Conservation (phyloP, 1,140 invertebrate species). For the Palaemon carinicauda region DNA sequence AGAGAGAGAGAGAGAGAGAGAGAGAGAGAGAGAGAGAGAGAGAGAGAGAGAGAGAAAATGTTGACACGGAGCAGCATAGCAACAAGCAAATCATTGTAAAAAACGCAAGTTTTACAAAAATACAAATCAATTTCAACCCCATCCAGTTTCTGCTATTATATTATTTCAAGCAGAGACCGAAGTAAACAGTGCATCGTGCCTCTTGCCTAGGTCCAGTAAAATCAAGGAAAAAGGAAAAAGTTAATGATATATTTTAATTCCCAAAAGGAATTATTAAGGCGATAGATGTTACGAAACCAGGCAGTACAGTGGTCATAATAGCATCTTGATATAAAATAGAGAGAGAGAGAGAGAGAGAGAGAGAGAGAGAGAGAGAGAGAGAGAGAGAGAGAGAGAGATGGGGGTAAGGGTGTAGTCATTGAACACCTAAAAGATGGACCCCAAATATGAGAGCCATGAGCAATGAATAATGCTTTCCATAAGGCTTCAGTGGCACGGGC, state of each 20-base stretch:
- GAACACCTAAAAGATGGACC: too few species aligned
- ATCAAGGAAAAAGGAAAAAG: too few species aligned
- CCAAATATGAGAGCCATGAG: not conserved
- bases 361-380: not conserved
- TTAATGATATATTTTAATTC: too few species aligned
- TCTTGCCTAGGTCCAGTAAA: too few species aligned
- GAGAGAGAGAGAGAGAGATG: not conserved
- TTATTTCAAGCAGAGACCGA: too few species aligned
- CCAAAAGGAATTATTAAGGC: not conserved
- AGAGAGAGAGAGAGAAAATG: slow-evolving; percentile 3
- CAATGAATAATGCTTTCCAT: not conserved
- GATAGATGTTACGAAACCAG: too few species aligned
- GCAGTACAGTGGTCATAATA: too few species aligned
- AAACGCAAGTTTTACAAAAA: too few species aligned
- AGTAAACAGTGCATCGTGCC: too few species aligned
- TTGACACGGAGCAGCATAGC: not conserved
- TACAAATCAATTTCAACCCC: not conserved
- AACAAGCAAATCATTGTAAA: not conserved
- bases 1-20: slow-evolving; percentile 15
- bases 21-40: slow-evolving; percentile 14
- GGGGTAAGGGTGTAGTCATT: not conserved
- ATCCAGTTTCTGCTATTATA: too few species aligned
- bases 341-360: not conserved
- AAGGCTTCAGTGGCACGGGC: too few species aligned
- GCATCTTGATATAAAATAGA: too few species aligned